A percentile compares a stretch with the other conserved stretches of the same genome.
phyloP scores from a whole-genome alignment of 1,140 invertebrate genomes.

The Nilaparvata lugens region DNA sequence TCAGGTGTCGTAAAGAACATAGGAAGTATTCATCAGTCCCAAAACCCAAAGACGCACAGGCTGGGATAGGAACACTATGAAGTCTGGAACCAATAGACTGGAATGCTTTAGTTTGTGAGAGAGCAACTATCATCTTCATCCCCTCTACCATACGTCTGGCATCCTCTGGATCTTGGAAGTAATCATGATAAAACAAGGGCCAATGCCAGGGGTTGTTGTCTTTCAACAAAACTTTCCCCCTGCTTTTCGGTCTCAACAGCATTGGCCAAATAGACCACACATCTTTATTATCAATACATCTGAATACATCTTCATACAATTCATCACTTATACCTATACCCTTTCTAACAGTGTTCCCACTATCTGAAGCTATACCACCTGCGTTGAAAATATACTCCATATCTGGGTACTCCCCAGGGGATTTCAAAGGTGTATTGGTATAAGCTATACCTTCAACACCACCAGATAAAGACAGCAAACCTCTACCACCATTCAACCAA shows the following conservation, averaged over 20 bases:
- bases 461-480: conserved; percentile 38
- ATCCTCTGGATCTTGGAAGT: conserved; percentile 55
- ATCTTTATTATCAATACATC: conserved; percentile 40
- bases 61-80: conserved; percentile 45
- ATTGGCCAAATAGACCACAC: conserved; percentile 59
- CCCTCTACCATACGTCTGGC: conserved; percentile 55
- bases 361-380: conserved; percentile 58
- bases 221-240: conserved; percentile 53
- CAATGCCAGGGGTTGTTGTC: conserved; percentile 61
- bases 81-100: conserved; percentile 46
- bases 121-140: conserved; percentile 48
- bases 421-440: conserved; percentile 38
- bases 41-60: conserved; percentile 43
- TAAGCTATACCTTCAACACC: conserved; percentile 44
- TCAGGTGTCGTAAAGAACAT: conserved; percentile 55
- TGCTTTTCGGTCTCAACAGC: conserved; percentile 61
- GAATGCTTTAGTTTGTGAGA: conserved; percentile 49
- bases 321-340: conserved; percentile 45
- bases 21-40: conserved; percentile 59
- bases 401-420: conserved; percentile 48
- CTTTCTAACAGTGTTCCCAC: conserved; percentile 50
- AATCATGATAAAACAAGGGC: conserved; percentile 66
- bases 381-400: conserved; percentile 67
- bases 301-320: conserved; percentile 40
- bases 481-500: conserved; percentile 34